Evolutionary conservation across 2,888 invertebrate genomes (phyloP).

Genomic region (Chloromyia formosa): DNA sequence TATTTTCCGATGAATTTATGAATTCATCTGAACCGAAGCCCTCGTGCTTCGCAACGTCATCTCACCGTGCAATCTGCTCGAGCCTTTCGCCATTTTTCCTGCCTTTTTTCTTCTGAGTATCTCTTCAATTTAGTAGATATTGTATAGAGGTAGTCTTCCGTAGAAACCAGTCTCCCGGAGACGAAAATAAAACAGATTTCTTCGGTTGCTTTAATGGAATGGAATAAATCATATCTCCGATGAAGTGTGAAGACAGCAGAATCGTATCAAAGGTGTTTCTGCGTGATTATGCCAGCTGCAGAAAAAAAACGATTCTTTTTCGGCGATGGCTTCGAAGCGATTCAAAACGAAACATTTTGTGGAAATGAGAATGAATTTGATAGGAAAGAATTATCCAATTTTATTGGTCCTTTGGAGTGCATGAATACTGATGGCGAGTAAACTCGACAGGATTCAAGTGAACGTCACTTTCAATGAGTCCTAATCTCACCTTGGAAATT

Average conservation of each 20-base stretch:
- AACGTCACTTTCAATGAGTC: too few species aligned
- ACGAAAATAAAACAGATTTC: neutral
- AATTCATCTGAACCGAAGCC: slow-evolving; percentile 17
- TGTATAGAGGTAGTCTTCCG: slow-evolving; percentile 14
- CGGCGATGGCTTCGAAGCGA: too few species aligned
- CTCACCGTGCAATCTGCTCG: neutral
- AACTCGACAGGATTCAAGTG: too few species aligned
- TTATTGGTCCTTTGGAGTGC: too few species aligned
- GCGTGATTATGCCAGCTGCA: neutral
- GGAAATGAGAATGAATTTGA: too few species aligned
- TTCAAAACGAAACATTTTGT: too few species aligned
- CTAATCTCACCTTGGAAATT: too few species aligned
- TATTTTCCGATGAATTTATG: slow-evolving; percentile 35
- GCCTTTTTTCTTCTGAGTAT: neutral
- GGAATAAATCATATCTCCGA: slow-evolving; percentile 4
- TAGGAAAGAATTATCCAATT: too few species aligned
- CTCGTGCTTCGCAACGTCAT: neutral
- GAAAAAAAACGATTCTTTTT: too few species aligned
- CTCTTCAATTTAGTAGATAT: slow-evolving; percentile 11
- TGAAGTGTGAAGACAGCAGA: neutral
- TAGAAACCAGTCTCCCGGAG: neutral
- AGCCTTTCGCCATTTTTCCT: too few species aligned
- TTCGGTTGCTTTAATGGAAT: neutral
- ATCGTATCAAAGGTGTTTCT: neutral
- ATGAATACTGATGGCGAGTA: too few species aligned